Evolutionary conservation across 2,797 vertebrate genomes (phyloP).

Genomic region (Octomys mimax): DNA sequence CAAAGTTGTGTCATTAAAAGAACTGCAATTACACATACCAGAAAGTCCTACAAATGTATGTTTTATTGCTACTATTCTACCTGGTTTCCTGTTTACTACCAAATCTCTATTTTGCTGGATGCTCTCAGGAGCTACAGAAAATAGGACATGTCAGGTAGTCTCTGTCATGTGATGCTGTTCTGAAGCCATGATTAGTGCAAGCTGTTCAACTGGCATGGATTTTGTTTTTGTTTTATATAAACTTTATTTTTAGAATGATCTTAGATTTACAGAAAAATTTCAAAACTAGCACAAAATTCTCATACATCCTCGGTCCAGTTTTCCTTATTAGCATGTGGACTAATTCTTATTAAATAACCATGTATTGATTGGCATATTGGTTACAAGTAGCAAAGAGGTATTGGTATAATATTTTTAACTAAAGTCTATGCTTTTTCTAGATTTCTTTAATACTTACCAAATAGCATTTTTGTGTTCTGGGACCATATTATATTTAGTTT

Average conservation of each 20-base stretch:
- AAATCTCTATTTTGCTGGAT: not conserved
- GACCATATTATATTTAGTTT: not conserved
- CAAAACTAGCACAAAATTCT: not conserved
- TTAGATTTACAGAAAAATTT: not conserved
- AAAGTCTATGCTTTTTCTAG: not conserved
- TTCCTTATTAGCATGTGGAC: not conserved
- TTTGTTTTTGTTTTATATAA: conserved; percentile 6
- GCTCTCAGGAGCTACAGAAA: not conserved
- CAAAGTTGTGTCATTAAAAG: not conserved
- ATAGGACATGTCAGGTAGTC: not conserved
- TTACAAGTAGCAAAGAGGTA: not conserved
- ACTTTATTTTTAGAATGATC: not conserved
- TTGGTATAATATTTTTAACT: not conserved
- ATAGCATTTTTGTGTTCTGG: not conserved
- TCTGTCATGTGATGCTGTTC: conserved; percentile 31
- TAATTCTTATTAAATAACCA: not conserved
- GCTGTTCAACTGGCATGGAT: not conserved
- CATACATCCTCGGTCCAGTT: not conserved
- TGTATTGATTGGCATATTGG: not conserved
- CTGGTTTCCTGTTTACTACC: not conserved
- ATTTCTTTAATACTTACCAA: not conserved
- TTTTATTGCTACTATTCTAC: not conserved
- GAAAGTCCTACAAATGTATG: not conserved
- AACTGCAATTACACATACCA: not conserved
- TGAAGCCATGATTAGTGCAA: not conserved